These are phyloP conservation scores for Pocillopora grandis DNA, from an alignment of 92 coral and sea anemone genomes.

Conservation along the genomic window DNA sequence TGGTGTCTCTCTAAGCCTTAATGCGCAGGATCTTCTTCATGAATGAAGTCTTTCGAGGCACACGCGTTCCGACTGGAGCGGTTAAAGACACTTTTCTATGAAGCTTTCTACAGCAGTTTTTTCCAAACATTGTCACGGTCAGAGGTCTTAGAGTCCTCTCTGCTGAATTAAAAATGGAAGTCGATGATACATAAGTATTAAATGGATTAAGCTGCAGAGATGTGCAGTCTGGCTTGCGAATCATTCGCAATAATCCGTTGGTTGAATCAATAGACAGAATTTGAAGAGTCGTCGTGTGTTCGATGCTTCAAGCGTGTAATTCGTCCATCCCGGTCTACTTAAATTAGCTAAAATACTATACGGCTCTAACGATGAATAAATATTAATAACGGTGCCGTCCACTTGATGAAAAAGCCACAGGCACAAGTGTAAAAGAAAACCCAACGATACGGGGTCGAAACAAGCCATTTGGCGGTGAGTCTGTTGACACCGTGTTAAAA, in stretches of 20 bases:
- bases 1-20: no score
- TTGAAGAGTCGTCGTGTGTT: conserved; percentile 33
- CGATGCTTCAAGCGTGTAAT: conserved; percentile 44
- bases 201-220: conserved; percentile 53
- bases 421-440: conserved; percentile 31
- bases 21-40: no score
- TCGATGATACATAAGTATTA: no score
- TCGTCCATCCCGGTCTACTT: conserved; percentile 57
- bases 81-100: no score
- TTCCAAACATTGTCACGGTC: no score
- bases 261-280: conserved; percentile 64
- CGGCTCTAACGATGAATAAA: conserved; percentile 67
- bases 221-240: conserved; percentile 66
- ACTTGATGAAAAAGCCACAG: conserved; percentile 36
- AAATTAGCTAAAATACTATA: conserved; percentile 66
- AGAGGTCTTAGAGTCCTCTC: no score
- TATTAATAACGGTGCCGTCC: conserved; percentile 68
- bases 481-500: no score
- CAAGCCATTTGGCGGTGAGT: conserved; percentile 45
- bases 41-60: no score
- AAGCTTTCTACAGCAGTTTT: no score
- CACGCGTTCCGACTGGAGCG: no score
- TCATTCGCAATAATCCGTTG: conserved; percentile 73
- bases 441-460: conserved; percentile 22
- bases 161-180: no score